These are phyloP conservation scores for Empidonax alnorum DNA, from an alignment of 2,113 vertebrate species.

Conservation along the genomic window DNA sequence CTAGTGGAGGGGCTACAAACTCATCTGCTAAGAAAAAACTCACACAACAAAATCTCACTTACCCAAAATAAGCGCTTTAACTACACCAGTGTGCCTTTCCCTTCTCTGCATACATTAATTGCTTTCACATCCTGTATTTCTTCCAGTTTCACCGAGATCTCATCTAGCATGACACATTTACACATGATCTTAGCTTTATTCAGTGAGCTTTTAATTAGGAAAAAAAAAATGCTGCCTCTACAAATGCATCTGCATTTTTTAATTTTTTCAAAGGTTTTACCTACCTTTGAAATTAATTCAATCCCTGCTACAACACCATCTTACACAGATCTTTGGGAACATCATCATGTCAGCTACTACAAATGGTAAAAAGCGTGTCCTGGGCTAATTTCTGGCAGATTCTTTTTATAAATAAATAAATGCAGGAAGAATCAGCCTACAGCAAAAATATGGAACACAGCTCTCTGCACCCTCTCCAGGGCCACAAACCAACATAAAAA, in stretches of 20 bases:
- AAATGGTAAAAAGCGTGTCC: background rate
- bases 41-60: background rate
- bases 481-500: background rate
- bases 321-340: background rate
- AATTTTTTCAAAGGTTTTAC: background rate
- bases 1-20: background rate
- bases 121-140: background rate
- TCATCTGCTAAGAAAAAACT: background rate
- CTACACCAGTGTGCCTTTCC: accelerated
- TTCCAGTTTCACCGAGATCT: background rate
- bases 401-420: background rate
- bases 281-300: background rate
- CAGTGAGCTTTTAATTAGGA: background rate
- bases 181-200: background rate
- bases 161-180: background rate
- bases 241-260: background rate
- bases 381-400: background rate
- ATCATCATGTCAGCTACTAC: background rate
- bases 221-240: background rate
- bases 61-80: background rate
- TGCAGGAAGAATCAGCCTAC: background rate
- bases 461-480: background rate
- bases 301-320: background rate
- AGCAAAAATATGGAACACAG: background rate
- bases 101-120: background rate